Evolutionary conservation across 2,888 invertebrate genomes (phyloP).

Genomic region (Nemoura dubitans): DNA sequence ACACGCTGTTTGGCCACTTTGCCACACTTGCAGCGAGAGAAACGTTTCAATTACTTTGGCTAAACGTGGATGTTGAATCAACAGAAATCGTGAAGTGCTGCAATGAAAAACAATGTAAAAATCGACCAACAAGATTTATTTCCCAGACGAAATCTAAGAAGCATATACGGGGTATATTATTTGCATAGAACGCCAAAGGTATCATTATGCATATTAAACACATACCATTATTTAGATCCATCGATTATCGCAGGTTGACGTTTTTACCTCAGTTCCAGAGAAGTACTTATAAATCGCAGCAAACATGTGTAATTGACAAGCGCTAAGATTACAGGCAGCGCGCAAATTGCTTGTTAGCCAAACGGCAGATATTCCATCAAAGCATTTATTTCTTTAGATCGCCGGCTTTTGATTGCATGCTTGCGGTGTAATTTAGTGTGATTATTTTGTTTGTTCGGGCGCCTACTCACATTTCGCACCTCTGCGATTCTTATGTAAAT

Average conservation of each 20-base stretch:
- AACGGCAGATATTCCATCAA: not conserved
- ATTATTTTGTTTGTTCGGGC: not conserved
- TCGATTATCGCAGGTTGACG: not conserved
- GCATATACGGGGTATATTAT: not conserved
- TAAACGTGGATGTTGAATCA: not conserved
- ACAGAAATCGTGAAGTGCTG: too few species aligned
- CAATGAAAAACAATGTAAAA: not conserved
- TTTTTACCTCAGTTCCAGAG: not conserved
- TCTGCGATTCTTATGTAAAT: not conserved
- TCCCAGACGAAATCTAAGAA: not conserved
- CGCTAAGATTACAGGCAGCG: not conserved
- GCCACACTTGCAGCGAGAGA: too few species aligned
- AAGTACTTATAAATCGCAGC: not conserved
- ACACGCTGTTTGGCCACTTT: not conserved
- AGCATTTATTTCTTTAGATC: constrained; percentile 12
- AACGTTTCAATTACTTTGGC: not conserved
- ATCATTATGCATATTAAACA: not conserved
- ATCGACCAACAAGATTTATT: not conserved
- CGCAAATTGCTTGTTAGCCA: not conserved
- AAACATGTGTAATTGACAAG: not conserved
- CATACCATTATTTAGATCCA: not conserved
- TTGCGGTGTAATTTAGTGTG: not conserved
- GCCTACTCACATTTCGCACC: constrained; percentile 3
- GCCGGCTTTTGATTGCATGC: not conserved
- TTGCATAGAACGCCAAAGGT: not conserved